Conservation (phyloP, 2,888 invertebrate species). For the Spodoptera littoralis region DNA sequence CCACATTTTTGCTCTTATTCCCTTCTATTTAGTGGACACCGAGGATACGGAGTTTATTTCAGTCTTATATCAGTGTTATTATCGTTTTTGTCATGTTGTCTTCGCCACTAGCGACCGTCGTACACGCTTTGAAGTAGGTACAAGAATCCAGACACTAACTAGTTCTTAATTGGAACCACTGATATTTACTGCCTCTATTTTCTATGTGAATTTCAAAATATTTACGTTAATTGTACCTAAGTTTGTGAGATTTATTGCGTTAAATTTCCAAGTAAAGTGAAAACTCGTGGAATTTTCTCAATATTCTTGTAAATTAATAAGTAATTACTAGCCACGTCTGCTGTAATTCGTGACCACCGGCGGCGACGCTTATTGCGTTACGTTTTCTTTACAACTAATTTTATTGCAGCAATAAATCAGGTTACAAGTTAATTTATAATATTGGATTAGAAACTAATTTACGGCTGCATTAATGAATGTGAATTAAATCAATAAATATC, state of each 20-base stretch:
- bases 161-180: slow-evolving; percentile 43
- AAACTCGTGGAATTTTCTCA: slow-evolving; percentile 4
- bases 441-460: slow-evolving; percentile 37
- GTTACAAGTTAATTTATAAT: slow-evolving; percentile 23
- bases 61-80: slow-evolving; percentile 48
- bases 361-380: slow-evolving; percentile 12
- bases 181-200: slow-evolving; percentile 38
- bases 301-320: slow-evolving; percentile 21
- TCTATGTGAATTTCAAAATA: slow-evolving; percentile 33
- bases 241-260: slow-evolving; percentile 15
- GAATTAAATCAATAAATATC: slow-evolving; percentile 50
- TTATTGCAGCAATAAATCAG: slow-evolving; percentile 53
- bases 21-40: slow-evolving; percentile 45
- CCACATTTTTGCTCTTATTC: slow-evolving; percentile 53
- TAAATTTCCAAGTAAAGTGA: slow-evolving; percentile 23
- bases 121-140: slow-evolving; percentile 36
- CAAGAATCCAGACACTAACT: slow-evolving; percentile 47
- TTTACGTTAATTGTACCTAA: slow-evolving; percentile 21
- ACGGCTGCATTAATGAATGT: slow-evolving; percentile 42
- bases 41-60: slow-evolving; percentile 48
- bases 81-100: slow-evolving; percentile 44
- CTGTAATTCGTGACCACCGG: slow-evolving; percentile 22
- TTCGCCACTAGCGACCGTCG: slow-evolving; percentile 21
- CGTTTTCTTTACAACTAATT: slow-evolving; percentile 35
- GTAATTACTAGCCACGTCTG: slow-evolving; percentile 22